phyloP scores from a whole-genome alignment of 2,113 vertebrate genomes.

The Zeus faber region DNA sequence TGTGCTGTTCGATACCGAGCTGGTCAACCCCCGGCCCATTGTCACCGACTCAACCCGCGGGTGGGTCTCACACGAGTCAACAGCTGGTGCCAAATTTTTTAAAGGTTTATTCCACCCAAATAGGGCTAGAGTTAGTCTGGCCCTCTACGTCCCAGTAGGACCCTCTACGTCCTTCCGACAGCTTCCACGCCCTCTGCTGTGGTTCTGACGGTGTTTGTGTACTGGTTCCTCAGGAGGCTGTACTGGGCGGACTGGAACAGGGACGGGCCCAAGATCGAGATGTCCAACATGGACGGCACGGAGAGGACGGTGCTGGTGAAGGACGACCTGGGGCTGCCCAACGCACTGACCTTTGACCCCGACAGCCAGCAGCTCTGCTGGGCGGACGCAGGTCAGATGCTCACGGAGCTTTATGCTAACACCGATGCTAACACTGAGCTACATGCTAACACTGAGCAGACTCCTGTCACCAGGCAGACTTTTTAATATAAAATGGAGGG shows the following conservation, averaged over 20 bases:
- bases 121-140: too few species aligned
- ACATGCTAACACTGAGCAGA: too few species aligned
- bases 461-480: too few species aligned
- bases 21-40: conserved; percentile 91
- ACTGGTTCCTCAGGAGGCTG: conserved; percentile 73
- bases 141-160: too few species aligned
- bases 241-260: conserved; percentile 97
- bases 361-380: conserved; percentile 86
- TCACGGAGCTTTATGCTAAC: too few species aligned
- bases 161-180: too few species aligned
- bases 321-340: conserved; percentile 85
- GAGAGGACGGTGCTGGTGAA: conserved; percentile 83
- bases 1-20: conserved; percentile 81
- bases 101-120: too few species aligned
- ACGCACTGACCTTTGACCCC: conserved; percentile 84
- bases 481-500: too few species aligned
- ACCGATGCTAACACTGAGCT: too few species aligned
- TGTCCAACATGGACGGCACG: conserved; percentile 89
- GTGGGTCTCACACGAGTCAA: too few species aligned
- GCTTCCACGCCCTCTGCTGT: too few species aligned
- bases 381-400: conserved; percentile 98
- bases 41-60: conserved; percentile 80
- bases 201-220: background rate
- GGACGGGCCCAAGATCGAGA: conserved; percentile 91
- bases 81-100: too few species aligned